Evolutionary conservation across 2,888 invertebrate species (phyloP), one percentile per base, ranked within the genome.

Genomic region (Formica aserva): DNA sequence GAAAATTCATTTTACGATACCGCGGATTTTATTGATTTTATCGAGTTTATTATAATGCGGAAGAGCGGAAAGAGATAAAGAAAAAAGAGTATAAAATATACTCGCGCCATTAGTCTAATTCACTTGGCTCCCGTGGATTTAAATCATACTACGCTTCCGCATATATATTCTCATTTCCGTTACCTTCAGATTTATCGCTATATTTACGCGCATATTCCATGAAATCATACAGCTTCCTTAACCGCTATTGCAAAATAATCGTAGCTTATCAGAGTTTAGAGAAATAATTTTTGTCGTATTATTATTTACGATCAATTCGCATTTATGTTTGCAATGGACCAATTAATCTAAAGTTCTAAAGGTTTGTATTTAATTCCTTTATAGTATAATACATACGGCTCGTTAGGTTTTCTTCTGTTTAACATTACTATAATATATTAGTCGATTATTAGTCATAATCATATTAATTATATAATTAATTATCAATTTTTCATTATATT

Each of bases 61-160:
- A n/a, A 52, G 52, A 52, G n/a, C 8, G 52, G 8, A 9, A n/a
- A n/a, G n/a, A 9, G 8, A 52, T n/a, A n/a, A 0, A n/a, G 52
- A 52, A 11, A 48, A 18, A 26, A 41, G 22, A 38, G 32, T 38
- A 57, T 60, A 57, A 72, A 55, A 69, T 26, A 67, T 9, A 26
- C 29, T 69, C 55, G 78, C 60, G 18, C 78, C 78, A 80, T 80
- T 80, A 80, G 72, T 60, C 74, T 71, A 72, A 80, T 80, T 80
- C 74, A 35, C 78, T 72, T 45, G 38, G 72, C 41, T 71, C 57
- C 57, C 15, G 72, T 57, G 57, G 45, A 80, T 78, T 78, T 78
- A 71, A 72, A 80, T 80, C 60, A 72, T 32, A 60, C 22, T n/a
- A 45, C 26, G 35, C 32, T 72, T 45, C 60, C 74, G 18, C 32